phyloP scores from a whole-genome alignment of 1,140 invertebrate species.

The Yoshiicerus persimilis region DNA sequence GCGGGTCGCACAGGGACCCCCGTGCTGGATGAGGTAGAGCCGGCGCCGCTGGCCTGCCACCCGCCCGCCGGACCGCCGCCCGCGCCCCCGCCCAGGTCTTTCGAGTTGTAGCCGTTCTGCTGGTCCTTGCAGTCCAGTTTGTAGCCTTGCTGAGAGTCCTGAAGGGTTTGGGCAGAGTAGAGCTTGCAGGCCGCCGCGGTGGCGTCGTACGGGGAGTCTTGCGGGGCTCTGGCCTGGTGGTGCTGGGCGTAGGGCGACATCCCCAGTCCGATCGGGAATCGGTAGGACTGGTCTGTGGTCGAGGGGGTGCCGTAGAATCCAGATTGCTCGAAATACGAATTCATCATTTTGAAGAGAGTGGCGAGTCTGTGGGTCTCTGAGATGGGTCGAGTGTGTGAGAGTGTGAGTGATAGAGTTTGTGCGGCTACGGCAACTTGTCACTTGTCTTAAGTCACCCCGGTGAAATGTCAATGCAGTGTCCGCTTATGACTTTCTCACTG shows the following conservation, averaged over 20 bases:
- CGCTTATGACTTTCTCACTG: background rate
- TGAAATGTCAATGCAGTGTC: background rate
- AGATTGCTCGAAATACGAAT: conserved; percentile 92
- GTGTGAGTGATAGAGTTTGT: background rate
- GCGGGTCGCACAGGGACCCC: conserved; percentile 70
- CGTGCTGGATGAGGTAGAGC: conserved; percentile 40
- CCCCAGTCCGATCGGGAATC: conserved; percentile 75
- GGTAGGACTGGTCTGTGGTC: conserved; percentile 67
- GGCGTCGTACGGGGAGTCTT: conserved; percentile 85
- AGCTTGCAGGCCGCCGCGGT: conserved; percentile 84
- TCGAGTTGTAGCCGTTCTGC: conserved; percentile 68
- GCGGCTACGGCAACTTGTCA: background rate
- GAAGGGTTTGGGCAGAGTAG: conserved; percentile 67
- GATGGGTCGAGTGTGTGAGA: background rate
- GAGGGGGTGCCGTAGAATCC: conserved; percentile 84
- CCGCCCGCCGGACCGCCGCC: conserved; percentile 54
- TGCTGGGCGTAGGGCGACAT: conserved; percentile 77
- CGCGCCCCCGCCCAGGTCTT: conserved; percentile 63
- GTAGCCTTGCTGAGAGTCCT: conserved; percentile 62
- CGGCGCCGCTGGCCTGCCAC: conserved; percentile 33
- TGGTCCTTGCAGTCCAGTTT: conserved; percentile 60
- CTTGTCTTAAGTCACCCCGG: background rate
- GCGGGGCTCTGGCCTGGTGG: conserved; percentile 70
- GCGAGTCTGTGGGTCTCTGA: background rate
- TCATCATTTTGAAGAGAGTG: conserved; percentile 66